Conservation (phyloP, 2,797 vertebrate genomes). For the Pipistrellus nathusii region DNA sequence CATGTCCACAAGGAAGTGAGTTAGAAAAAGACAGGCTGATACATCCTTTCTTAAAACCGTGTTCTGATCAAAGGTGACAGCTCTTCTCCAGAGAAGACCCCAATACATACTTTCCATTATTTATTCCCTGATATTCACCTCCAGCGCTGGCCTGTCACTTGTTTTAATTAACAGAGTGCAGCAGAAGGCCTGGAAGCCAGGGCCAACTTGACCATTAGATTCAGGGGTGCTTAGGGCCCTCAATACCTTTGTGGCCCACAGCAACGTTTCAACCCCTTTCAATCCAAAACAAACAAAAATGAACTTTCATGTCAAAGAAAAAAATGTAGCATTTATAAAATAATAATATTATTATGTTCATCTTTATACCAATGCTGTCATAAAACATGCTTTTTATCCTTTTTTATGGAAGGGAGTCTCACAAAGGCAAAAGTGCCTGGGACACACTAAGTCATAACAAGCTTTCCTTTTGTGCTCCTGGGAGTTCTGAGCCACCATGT, state of each 20-base stretch:
- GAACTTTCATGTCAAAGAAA: not conserved
- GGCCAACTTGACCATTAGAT: not conserved
- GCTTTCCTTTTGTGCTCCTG: not conserved
- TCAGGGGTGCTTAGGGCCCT: not conserved
- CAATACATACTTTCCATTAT: not conserved
- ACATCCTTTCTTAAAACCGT: not conserved
- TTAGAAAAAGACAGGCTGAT: not conserved
- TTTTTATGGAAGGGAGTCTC: not conserved
- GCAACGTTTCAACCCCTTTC: slow-evolving; percentile 1
- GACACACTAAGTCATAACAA: not conserved
- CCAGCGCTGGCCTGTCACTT: not conserved
- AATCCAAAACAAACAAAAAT: not conserved
- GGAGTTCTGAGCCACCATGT: not conserved
- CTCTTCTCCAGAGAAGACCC: not conserved
- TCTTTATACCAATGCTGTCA: not conserved
- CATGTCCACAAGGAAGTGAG: not conserved
- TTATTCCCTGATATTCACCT: not conserved
- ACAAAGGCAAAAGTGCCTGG: not conserved
- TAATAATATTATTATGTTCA: not conserved
- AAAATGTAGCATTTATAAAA: not conserved
- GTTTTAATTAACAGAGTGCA: not conserved
- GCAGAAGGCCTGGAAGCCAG: not conserved
- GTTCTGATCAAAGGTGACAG: not conserved
- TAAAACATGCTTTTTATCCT: not conserved
- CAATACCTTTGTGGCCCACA: not conserved